Evolutionary conservation across 2,113 vertebrate genomes (phyloP).

Genomic region (Burhinus bistriatus): DNA sequence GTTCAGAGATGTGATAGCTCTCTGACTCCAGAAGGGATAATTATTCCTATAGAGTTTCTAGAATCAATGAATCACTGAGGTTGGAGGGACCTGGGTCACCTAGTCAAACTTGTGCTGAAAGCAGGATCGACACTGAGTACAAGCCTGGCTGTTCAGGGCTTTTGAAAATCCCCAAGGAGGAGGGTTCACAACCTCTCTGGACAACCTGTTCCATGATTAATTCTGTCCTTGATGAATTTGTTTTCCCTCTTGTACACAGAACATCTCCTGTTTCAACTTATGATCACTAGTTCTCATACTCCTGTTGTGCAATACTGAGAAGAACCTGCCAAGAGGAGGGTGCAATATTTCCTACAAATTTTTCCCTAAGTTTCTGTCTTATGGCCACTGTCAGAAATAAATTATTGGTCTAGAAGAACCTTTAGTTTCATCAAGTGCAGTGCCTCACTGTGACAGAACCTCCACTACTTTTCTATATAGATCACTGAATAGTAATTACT

Average conservation of each 20-base stretch:
- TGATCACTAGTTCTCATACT: neutral
- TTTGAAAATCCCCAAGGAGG: neutral
- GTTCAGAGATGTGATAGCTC: neutral
- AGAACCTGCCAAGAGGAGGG: neutral
- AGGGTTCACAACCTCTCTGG: neutral
- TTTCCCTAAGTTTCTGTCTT: neutral
- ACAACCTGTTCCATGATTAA: neutral
- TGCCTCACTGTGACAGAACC: neutral
- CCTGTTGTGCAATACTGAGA: neutral
- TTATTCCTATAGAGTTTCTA: neutral
- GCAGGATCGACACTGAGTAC: neutral
- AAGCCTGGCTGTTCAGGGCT: neutral
- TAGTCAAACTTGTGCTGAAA: neutral
- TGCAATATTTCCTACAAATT: neutral
- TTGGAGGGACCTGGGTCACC: neutral
- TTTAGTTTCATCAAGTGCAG: neutral
- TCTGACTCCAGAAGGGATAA: conserved; percentile 11
- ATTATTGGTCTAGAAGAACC: neutral
- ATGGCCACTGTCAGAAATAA: neutral
- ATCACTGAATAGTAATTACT: neutral
- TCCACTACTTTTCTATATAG: neutral
- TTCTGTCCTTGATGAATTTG: neutral
- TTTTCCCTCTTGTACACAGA: neutral
- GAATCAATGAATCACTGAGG: neutral
- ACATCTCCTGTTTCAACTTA: neutral